These are phyloP conservation scores for Solenodon paradoxus DNA, from an alignment of 2,113 vertebrate genomes.

Conservation along the genomic window DNA sequence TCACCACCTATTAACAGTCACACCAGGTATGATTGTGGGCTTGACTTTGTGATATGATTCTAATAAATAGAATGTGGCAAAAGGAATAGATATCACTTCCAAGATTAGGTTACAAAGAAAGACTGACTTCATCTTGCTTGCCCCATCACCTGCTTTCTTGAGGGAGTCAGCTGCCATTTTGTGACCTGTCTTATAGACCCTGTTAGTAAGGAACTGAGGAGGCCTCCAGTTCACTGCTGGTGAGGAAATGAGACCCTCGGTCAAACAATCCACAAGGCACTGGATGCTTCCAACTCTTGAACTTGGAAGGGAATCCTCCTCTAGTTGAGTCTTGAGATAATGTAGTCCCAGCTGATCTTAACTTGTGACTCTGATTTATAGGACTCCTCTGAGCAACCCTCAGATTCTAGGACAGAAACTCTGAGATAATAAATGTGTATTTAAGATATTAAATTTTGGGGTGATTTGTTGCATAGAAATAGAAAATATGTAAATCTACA, in stretches of 20 bases:
- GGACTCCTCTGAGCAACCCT: background rate
- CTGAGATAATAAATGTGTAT: background rate
- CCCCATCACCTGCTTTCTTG: background rate
- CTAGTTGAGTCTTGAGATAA: background rate
- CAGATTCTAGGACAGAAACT: background rate
- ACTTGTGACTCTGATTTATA: background rate
- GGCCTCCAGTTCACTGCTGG: background rate
- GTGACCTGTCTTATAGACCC: background rate
- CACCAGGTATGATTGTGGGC: background rate
- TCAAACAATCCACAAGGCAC: background rate
- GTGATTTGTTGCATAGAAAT: background rate
- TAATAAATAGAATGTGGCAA: background rate
- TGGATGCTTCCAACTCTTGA: background rate
- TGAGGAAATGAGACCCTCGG: background rate
- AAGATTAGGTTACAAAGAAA: background rate
- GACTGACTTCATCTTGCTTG: background rate
- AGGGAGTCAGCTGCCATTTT: background rate
- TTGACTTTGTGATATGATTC: background rate
- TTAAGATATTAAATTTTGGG: background rate
- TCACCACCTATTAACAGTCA: background rate
- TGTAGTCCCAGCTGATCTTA: background rate
- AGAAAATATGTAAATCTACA: background rate
- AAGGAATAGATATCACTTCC: background rate
- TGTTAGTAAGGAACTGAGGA: background rate
- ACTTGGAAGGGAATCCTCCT: background rate